Evolutionary conservation across 2,113 vertebrate genomes (phyloP).

Genomic region (Leucoraja erinaceus): DNA sequence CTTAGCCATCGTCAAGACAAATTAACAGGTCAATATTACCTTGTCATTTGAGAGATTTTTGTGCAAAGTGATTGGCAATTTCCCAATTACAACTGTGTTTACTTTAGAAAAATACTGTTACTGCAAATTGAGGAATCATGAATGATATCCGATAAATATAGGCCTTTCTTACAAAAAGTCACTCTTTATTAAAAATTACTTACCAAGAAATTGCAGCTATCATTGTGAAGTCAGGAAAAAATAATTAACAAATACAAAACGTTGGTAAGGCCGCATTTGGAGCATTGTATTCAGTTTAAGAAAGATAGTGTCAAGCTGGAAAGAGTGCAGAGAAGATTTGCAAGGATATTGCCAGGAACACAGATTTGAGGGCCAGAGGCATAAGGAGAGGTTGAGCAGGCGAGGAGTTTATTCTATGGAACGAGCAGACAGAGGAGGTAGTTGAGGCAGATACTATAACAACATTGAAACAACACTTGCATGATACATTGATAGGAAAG

Average conservation of each 20-base stretch:
- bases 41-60: not conserved
- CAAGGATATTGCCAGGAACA: too few relatives aligned
- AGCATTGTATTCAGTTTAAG: too few relatives aligned
- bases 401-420: too few relatives aligned
- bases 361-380: too few relatives aligned
- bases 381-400: too few relatives aligned
- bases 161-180: not conserved
- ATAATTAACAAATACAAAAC: not conserved
- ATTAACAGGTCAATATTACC: not conserved
- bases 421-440: too few relatives aligned
- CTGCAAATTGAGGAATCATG: not conserved
- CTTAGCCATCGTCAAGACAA: not conserved
- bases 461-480: too few relatives aligned
- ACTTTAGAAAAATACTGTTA: not conserved
- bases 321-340: too few relatives aligned
- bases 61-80: not conserved
- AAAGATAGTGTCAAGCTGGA: too few relatives aligned
- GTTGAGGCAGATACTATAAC: too few relatives aligned
- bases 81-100: not conserved
- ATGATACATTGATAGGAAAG: too few relatives aligned
- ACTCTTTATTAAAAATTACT: not conserved
- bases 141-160: not conserved
- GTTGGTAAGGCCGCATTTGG: too few relatives aligned
- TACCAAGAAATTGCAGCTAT: not conserved
- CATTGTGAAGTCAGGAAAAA: not conserved